These are phyloP conservation scores for Pseudochromis fuscus DNA, from an alignment of 2,797 vertebrate species.

Conservation along the genomic window DNA sequence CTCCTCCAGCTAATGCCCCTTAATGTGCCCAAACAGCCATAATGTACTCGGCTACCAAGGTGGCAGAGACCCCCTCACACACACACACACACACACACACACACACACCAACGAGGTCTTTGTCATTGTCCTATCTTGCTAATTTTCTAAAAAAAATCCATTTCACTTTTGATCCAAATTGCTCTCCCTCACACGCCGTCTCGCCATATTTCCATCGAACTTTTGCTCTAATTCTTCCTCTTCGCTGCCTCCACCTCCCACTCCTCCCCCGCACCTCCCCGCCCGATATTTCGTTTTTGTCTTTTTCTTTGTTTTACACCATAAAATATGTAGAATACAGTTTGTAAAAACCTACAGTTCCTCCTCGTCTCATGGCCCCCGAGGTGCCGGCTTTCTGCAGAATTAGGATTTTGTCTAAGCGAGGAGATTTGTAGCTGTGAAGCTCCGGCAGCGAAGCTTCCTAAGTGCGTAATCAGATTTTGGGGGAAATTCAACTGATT, in stretches of 20 bases:
- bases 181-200: background rate
- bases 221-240: background rate
- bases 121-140: slow-evolving; percentile 47
- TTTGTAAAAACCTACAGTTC: background rate
- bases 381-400: slow-evolving; percentile 17
- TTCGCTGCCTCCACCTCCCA: background rate
- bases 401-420: slow-evolving; percentile 36
- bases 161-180: slow-evolving; percentile 53
- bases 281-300: background rate
- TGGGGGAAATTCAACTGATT: slow-evolving; percentile 35
- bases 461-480: slow-evolving; percentile 33
- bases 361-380: background rate
- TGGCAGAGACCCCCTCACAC: slow-evolving; percentile 57
- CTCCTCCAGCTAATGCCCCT: slow-evolving; percentile 78
- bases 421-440: slow-evolving; percentile 38
- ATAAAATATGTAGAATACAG: background rate
- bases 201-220: slow-evolving; percentile 28
- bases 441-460: slow-evolving; percentile 20
- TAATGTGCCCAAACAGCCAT: slow-evolving; percentile 80
- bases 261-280: background rate
- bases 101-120: slow-evolving; percentile 25
- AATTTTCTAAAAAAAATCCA: slow-evolving; percentile 51
- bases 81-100: slow-evolving; percentile 17
- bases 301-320: slow-evolving; percentile 6
- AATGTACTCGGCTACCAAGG: slow-evolving; percentile 70